Percentiles rank a stretch among this genome's conserved stretches.
Evolutionary conservation across 2,113 vertebrate species (phyloP).

Genomic region (Psittacula cyanocephala): DNA sequence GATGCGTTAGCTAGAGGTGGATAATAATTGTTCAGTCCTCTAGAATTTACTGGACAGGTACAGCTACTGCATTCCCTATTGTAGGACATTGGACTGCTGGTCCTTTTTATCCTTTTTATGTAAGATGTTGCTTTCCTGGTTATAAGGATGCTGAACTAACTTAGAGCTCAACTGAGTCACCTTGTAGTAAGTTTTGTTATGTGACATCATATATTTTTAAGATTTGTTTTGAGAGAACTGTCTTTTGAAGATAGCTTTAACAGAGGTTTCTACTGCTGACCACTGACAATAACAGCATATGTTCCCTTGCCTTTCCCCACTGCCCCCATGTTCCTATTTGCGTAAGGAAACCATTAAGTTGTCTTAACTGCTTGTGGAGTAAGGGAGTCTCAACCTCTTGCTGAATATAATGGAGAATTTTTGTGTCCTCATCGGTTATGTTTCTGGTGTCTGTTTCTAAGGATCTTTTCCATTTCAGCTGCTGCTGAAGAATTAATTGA

Average conservation of each 20-base stretch:
- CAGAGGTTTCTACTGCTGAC: fast-evolving
- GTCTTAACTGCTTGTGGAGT: background rate
- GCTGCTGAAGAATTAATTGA: background rate
- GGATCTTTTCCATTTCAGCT: background rate
- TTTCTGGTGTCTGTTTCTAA: background rate
- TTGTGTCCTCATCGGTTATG: background rate
- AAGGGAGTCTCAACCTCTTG: background rate
- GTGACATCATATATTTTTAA: background rate
- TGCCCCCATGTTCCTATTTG: background rate
- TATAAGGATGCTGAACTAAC: background rate
- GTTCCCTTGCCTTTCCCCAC: background rate
- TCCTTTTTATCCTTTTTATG: background rate
- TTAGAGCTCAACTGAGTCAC: background rate
- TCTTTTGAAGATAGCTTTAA: background rate
- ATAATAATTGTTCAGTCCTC: background rate
- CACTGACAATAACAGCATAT: background rate
- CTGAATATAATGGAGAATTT: background rate
- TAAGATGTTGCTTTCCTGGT: background rate
- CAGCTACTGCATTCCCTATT: background rate
- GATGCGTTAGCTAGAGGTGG: background rate
- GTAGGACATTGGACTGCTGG: background rate
- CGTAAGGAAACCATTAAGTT: background rate
- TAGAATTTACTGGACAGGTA: background rate
- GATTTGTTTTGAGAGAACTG: background rate
- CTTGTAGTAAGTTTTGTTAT: background rate